These are phyloP conservation scores for Eulithis prunata DNA, from an alignment of 2,888 invertebrate species.

Conservation along the genomic window DNA sequence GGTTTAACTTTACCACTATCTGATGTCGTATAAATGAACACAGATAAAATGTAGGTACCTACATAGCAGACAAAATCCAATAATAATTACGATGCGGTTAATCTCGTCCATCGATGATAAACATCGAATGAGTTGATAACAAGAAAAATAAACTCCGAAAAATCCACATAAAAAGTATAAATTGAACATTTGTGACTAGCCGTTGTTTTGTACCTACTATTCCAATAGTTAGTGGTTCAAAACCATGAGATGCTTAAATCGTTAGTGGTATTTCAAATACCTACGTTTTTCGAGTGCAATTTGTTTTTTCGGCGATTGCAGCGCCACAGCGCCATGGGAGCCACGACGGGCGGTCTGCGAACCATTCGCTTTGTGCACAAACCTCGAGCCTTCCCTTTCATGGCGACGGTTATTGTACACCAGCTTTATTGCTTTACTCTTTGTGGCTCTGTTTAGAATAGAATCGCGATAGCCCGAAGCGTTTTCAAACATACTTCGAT, in stretches of 20 bases:
- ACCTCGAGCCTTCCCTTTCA: constrained; percentile 64
- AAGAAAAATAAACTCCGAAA: constrained; percentile 8
- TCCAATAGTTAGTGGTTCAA: constrained; percentile 8
- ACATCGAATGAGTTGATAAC: constrained; percentile 18
- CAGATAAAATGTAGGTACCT: constrained; percentile 37
- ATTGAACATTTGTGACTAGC: no score
- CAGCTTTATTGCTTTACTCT: constrained; percentile 63
- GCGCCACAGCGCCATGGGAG: constrained; percentile 64
- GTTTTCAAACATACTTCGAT: constrained; percentile 52
- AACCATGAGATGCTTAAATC: constrained; percentile 58
- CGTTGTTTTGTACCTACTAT: neutral
- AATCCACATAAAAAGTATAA: no score
- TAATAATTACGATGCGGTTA: constrained; percentile 33
- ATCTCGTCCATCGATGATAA: constrained; percentile 29
- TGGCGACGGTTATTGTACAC: constrained; percentile 69
- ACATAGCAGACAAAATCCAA: constrained; percentile 37
- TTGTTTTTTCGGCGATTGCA: constrained; percentile 68
- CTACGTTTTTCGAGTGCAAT: constrained; percentile 55
- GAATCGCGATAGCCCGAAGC: constrained; percentile 57
- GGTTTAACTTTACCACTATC: constrained; percentile 33
- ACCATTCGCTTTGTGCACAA: constrained; percentile 65
- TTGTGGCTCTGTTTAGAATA: constrained; percentile 59
- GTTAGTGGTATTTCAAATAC: constrained; percentile 51
- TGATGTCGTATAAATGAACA: constrained; percentile 39
- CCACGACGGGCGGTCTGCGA: constrained; percentile 67